Percentiles rank a stretch among this genome's conserved stretches.
phyloP scores from a whole-genome alignment of 2,797 vertebrate species.

The Botia almorhae region DNA sequence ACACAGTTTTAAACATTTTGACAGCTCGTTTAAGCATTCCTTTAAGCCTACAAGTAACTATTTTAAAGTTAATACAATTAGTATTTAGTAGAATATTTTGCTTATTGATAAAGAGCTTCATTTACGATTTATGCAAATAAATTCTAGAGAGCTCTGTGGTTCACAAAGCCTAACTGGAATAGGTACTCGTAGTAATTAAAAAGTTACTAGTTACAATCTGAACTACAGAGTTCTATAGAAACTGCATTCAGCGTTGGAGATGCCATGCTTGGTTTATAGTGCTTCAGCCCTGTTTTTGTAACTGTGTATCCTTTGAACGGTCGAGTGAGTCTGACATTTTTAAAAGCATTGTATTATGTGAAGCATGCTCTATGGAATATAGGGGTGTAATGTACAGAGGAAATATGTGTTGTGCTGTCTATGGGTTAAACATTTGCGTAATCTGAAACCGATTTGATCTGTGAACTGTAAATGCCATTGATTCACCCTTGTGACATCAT shows the following conservation, averaged over 20 bases:
- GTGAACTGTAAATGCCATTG: conserved; percentile 13
- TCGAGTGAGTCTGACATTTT: neutral
- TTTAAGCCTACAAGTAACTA: too few relatives aligned
- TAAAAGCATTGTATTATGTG: neutral
- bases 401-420: neutral
- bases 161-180: too few relatives aligned
- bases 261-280: neutral
- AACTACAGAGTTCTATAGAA: neutral
- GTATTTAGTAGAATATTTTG: too few relatives aligned
- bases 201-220: neutral
- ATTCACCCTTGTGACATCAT: neutral
- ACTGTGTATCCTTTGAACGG: neutral
- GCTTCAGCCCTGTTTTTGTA: neutral
- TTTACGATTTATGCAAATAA: too few relatives aligned
- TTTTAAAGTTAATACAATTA: too few relatives aligned
- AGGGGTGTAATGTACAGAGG: neutral
- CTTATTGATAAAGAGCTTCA: too few relatives aligned
- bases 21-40: neutral
- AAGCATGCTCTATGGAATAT: too few relatives aligned
- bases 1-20: neutral
- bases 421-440: neutral
- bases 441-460: conserved; percentile 7
- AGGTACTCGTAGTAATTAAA: too few relatives aligned
- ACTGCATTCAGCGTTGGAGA: neutral
- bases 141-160: too few relatives aligned